These are phyloP conservation scores for Plectropomus leopardus DNA, from an alignment of 2,113 vertebrate genomes.

Conservation along the genomic window DNA sequence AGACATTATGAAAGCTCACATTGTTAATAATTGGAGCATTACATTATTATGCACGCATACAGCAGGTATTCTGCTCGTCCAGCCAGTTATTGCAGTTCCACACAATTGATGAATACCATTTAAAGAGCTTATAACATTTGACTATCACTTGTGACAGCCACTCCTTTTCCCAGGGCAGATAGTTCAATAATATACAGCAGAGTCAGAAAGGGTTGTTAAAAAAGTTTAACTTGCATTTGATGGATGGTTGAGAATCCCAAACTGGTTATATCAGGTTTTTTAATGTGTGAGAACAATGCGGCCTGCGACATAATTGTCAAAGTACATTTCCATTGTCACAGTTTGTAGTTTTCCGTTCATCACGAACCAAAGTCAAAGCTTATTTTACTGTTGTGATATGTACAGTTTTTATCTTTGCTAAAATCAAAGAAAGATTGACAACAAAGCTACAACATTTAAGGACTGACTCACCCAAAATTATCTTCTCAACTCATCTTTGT, in stretches of 20 bases:
- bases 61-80: neutral
- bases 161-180: slow-evolving; percentile 3
- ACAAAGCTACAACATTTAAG: neutral
- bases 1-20: neutral
- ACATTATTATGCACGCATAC: neutral
- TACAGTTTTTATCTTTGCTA: neutral
- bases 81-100: slow-evolving; percentile 33
- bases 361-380: neutral
- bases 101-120: neutral
- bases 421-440: neutral
- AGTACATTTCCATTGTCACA: neutral
- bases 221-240: neutral
- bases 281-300: neutral
- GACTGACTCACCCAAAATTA: neutral
- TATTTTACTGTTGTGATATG: neutral
- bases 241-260: neutral
- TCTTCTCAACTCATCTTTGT: neutral
- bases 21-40: neutral
- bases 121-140: neutral
- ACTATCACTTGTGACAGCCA: neutral
- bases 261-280: slow-evolving; percentile 7
- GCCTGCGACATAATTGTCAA: neutral
- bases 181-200: neutral
- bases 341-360: neutral
- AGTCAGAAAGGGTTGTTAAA: neutral